Base-by-base conservation (phyloP, 2,888 invertebrate species). In the Autographa pulchrina region DNA sequence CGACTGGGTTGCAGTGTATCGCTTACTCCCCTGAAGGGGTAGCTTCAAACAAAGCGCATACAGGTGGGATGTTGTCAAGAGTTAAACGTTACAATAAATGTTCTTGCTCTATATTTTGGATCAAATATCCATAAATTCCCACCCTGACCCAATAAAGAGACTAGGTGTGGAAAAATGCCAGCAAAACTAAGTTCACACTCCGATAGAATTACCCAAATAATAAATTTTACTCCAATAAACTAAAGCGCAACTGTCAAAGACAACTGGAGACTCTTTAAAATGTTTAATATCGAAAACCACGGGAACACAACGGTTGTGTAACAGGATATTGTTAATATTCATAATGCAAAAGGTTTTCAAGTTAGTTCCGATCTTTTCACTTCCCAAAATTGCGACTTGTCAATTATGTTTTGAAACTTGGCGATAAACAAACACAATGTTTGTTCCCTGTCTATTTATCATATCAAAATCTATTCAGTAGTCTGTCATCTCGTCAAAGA, bases 401-500 rank as follows among this genome's bases (percentile, higher is more conserved):
- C 5, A 4, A 65, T 70, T 63, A 1, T 59, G 52, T 62, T 73
- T 73, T 62, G 11, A 58, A 70, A 68, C 9, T 72, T 60, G 16
- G 59, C 43, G 68, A 72, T 72, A 81, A 75, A 77, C 73, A 82
- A 77, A 68, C 68, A 25, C 52, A 60, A 80, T 62, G 9, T 52
- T 35, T 31, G 67, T 63, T 75, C 72, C 72, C 72, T 35, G 73
- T 75, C 60, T 70, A 66, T 70, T 74, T 66, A 68, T 74, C 64
- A 64, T 71, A 75, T 82, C 71, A 80, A 78, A 86, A 81, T 77
- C 80, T 68, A 75, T 77, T 78, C 72, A 83, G 67, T 69, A 74
- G 74, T 78, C 85, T 86, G 85, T 84, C 85, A 80, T 82, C 84
- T 86, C 84, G 84, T 88, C 85, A 87, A 85, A 86, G 78, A 75